Evolutionary conservation across 1,140 invertebrate species (phyloP).

Genomic region (Cotesia typhae): DNA sequence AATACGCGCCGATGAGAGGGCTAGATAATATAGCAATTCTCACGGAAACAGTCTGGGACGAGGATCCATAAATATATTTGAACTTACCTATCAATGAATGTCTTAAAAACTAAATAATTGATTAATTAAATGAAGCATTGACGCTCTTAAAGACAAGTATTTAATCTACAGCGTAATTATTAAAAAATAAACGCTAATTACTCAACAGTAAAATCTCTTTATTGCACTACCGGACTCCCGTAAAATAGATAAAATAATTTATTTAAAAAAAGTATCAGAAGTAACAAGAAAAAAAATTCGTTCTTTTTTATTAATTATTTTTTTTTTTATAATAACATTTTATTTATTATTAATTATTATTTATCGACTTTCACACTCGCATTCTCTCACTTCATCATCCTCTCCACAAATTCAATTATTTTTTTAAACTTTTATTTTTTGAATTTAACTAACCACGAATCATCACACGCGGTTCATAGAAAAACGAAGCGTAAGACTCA

Average conservation of each 20-base stretch:
- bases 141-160: no score
- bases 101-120: not conserved
- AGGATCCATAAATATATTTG: conserved; percentile 47
- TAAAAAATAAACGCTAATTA: not conserved
- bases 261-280: conserved; percentile 44
- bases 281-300: conserved; percentile 61
- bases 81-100: conserved; percentile 6
- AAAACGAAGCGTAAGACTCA: conserved; percentile 54
- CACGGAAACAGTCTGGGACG: conserved; percentile 79
- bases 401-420: conserved; percentile 27
- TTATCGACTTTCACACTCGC: conserved; percentile 29
- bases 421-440: conserved; percentile 17
- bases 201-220: not conserved
- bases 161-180: conserved; percentile 2
- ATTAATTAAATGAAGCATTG: not conserved
- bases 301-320: conserved; percentile 58
- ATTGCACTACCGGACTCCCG: not conserved
- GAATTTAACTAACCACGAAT: conserved; percentile 30
- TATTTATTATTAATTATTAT: conserved; percentile 48
- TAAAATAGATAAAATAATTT: conserved; percentile 18
- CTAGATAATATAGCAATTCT: conserved; percentile 79
- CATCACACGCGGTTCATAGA: conserved; percentile 52
- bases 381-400: conserved; percentile 5
- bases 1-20: conserved; percentile 75
- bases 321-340: conserved; percentile 58